A percentile compares a stretch with the other conserved stretches of the same genome.
phyloP scores from a whole-genome alignment of 2,113 vertebrate species.

The Rhea pennata region DNA sequence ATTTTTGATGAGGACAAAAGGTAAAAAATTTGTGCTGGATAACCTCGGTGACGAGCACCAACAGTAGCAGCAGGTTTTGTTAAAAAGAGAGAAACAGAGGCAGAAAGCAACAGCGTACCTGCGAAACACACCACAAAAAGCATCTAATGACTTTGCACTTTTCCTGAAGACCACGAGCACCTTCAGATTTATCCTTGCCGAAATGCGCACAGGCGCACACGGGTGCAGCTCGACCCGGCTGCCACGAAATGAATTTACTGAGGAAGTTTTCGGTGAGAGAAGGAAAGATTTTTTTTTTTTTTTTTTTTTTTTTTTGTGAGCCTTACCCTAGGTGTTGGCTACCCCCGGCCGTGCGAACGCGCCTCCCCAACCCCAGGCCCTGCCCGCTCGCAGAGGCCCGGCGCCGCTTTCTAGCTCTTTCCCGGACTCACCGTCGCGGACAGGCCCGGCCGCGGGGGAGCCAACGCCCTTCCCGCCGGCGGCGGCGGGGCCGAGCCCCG shows the following conservation, averaged over 20 bases:
- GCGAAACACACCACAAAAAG: rapidly evolving
- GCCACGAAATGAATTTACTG: rapidly evolving
- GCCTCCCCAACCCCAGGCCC: no score
- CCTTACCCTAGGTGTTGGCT: no score
- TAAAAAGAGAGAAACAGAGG: no score
- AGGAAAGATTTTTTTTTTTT: no score
- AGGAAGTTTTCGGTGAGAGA: rapidly evolving
- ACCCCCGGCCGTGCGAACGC: no score
- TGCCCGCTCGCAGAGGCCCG: no score
- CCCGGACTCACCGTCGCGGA: no score
- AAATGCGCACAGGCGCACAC: not conserved
- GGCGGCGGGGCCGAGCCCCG: no score
- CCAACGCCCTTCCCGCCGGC: not conserved
- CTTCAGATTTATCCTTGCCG: not conserved
- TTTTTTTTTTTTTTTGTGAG: no score
- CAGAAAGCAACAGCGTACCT: not conserved
- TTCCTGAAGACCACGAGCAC: not conserved
- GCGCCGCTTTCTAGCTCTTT: no score
- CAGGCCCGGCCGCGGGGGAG: not conserved
- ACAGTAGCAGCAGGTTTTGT: not conserved
- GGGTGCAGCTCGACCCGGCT: rapidly evolving
- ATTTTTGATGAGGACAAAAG: not conserved
- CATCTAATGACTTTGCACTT: conserved; percentile 58
- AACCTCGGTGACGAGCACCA: not conserved
- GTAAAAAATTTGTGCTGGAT: not conserved